phyloP scores from a whole-genome alignment of 2,888 invertebrate genomes.

The Drosophila antonietae region DNA sequence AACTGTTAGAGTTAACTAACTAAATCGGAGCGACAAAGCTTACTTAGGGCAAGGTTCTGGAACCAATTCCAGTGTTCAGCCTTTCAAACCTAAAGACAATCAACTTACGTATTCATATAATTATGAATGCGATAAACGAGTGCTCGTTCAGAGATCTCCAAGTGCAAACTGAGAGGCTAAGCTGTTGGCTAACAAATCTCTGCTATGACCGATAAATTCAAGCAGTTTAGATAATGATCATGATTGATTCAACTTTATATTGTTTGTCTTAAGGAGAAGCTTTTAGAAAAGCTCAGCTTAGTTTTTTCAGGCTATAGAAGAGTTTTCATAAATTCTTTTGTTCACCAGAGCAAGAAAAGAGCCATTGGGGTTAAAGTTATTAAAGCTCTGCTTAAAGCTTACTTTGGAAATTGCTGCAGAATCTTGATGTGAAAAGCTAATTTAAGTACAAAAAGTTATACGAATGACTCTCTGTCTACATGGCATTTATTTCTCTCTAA shows the following conservation, averaged over 20 bases:
- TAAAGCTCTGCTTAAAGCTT: neutral
- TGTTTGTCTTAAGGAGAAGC: neutral
- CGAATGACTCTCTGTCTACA: no score
- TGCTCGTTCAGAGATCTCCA: conserved; percentile 8
- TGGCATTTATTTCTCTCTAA: no score
- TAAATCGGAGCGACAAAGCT: conserved; percentile 68
- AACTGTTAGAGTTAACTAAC: conserved; percentile 80
- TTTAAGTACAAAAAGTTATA: no score
- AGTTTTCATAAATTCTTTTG: neutral
- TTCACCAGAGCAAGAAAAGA: neutral
- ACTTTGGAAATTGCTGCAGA: neutral
- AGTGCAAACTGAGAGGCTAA: neutral
- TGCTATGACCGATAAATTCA: neutral
- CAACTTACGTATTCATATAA: conserved; percentile 3
- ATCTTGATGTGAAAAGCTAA: no score
- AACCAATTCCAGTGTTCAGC: conserved; percentile 43
- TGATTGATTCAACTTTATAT: neutral
- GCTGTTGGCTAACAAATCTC: neutral
- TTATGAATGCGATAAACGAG: conserved; percentile 8
- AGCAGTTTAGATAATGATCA: no score
- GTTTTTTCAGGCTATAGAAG: neutral
- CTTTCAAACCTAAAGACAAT: conserved; percentile 31
- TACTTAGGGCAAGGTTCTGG: conserved; percentile 56
- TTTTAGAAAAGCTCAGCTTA: neutral
- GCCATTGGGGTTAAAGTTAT: neutral